Evolutionary conservation across 2,797 vertebrate species (phyloP).

Genomic region (Pseudotriccus pelzelni): DNA sequence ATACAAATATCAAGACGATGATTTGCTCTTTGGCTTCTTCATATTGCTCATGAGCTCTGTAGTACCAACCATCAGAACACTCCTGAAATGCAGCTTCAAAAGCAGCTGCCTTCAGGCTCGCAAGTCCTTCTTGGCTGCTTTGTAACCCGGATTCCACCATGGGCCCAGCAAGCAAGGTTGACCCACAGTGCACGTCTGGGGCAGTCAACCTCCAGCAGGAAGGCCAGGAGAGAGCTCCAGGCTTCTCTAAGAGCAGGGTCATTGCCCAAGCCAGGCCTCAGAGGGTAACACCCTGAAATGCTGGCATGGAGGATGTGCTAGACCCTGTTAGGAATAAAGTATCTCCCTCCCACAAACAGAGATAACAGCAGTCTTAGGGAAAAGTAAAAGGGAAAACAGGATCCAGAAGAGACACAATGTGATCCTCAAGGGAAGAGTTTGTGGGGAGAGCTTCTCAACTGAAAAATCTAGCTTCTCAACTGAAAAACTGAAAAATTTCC

Average conservation of each 20-base stretch:
- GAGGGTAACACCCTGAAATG: not conserved
- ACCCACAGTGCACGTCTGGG: not conserved
- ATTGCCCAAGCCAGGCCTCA: not conserved
- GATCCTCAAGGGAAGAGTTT: not conserved
- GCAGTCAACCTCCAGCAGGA: not conserved
- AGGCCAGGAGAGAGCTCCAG: not conserved
- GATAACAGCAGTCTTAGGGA: not conserved
- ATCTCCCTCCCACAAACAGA: not conserved
- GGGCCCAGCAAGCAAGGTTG: accelerated
- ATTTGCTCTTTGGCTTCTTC: not conserved
- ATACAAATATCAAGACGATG: not conserved
- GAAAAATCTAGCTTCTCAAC: not conserved
- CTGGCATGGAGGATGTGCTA: not conserved
- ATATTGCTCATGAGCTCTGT: not conserved
- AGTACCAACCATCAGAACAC: not conserved
- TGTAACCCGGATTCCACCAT: not conserved
- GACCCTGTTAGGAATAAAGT: not conserved
- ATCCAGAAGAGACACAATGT: not conserved
- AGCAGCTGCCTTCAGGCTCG: not conserved
- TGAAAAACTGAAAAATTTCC: not conserved
- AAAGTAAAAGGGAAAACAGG: not conserved
- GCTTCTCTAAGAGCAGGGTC: not conserved
- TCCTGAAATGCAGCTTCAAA: not conserved
- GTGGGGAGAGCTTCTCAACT: not conserved
- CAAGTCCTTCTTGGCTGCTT: not conserved